Evolutionary conservation across 2,888 invertebrate species (phyloP), one percentile per base, ranked within the genome.

Genomic region (Calliscelio sp.): DNA sequence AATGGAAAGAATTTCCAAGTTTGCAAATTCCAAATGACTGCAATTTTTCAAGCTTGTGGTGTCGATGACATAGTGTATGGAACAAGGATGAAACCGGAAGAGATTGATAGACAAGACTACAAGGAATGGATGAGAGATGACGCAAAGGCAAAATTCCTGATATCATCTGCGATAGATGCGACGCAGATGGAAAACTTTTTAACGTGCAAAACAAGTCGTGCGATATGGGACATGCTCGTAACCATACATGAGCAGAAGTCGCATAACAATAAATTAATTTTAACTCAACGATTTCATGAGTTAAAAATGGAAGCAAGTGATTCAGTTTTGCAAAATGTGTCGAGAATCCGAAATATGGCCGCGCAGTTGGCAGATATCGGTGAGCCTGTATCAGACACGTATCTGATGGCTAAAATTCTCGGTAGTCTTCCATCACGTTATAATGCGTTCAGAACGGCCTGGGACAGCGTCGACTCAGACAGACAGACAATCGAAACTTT

Each of bases 171-270:
- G 35, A 55, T 88, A 53, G 86, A 86, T n/a, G 10, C 53, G 0
- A 20, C 66, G 0, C 86, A 87, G 25, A 10, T 86, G 10, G 85
- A 86, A 22, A 55, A 51, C 25, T 22, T 87, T 5, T 16, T 88
- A 1, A 75, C 66, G 2, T 87, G 88, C 35, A 51, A 22, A 10
- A 75, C 82, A 0, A 51, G 73, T 4, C 38, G 59, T 8, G 77
- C 84, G 7, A 88, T 88, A 78, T 88, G 88, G 85, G 38, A 53
- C 0, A 86, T 59, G 28, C 25, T 87, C 3, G 22, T 55, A 16
- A 35, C 53, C 35, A 82, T 85, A 6, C 77, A 85, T 44, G 75
- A 71, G 16, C 75, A 82, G 41, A 85, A 71, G 18, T 70, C 57
- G 0, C 24, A 28, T 28, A 63, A 41, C 68, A 57, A 70, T 53